Evolutionary conservation across 2,888 invertebrate genomes (phyloP), one percentile per base, ranked within the genome.

Genomic region (Sphinx pinastri): DNA sequence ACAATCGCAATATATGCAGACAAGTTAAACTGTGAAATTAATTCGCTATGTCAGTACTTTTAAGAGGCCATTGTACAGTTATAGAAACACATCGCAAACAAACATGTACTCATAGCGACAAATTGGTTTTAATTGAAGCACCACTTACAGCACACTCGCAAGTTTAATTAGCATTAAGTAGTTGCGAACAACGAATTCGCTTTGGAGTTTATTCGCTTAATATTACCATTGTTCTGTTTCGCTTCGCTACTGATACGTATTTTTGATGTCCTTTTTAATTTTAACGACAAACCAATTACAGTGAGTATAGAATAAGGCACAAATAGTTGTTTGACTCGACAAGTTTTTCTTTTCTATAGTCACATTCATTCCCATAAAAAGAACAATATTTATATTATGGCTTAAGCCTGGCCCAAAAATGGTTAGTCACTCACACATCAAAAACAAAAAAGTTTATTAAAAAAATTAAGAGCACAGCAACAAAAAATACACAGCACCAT

Each of bases 41-140:
- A 11, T 57, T 59, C 58, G 58, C 58, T n/a, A 31, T 51, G 51
- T 51, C 12, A 59, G 12, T n/a, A 14, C 14, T 59, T 57, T 31
- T 3, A 59, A 59, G 31, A 38, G n/a, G n/a, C 19, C 6, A n/a
- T 6, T 19, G 47, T 49, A 60, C 19, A 1, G 19, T 7, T 5
- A 13, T 19, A 13, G 45, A 16, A 49, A 12, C 60, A 47, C 1
- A n/a, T 45, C 16, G 1, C 12, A 6, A 8, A 58, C 6, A 19
- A 63, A 49, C 49, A 19, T 5, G 16, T 16, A 16, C 60, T 60
- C 38, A 59, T 59, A 59, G 12, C 49, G 63, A 49, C 49, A 19
- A 63, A 63, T 49, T 49, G 49, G 47, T 25, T 63, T 49, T 47
- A 63, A 47, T 63, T 47, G 63, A 63, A 13, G 13, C 63, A 63